These are phyloP conservation scores for Numenius arquata DNA, from an alignment of 2,113 vertebrate species.

Conservation along the genomic window DNA sequence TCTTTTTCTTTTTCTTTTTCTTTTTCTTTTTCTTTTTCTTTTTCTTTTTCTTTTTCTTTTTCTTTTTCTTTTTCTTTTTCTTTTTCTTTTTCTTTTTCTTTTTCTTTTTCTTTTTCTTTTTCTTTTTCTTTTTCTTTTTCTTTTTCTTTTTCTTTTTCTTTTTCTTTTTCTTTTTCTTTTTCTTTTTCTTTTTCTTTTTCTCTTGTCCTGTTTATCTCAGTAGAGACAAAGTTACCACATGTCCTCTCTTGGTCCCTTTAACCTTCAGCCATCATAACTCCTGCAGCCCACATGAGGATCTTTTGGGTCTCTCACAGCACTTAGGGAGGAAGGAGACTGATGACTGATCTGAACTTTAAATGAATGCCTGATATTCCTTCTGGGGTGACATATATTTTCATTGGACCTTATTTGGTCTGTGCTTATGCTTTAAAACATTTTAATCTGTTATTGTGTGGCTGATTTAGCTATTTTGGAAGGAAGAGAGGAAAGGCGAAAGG, in stretches of 20 bases:
- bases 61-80: not conserved
- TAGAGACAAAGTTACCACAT: rapidly evolving
- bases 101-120: not conserved
- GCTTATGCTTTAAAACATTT: not conserved
- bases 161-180: too few species aligned
- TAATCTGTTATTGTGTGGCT: not conserved
- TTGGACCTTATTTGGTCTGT: not conserved
- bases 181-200: not conserved
- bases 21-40: not conserved
- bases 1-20: not conserved
- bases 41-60: not conserved
- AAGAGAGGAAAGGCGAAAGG: not conserved
- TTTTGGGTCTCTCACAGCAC: not conserved
- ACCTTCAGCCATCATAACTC: not conserved
- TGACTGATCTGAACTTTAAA: not conserved
- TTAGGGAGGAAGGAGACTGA: not conserved
- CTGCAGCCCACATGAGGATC: not conserved
- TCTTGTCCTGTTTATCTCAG: not conserved
- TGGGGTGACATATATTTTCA: not conserved
- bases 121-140: not conserved
- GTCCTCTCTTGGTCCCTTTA: not conserved
- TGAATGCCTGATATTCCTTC: not conserved
- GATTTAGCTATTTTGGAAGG: not conserved
- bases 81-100: not conserved
- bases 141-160: not conserved